A percentile compares a stretch with the other conserved stretches of the same genome.
Conservation (phyloP, 2,113 vertebrate genomes). For the Bungarus multicinctus region DNA sequence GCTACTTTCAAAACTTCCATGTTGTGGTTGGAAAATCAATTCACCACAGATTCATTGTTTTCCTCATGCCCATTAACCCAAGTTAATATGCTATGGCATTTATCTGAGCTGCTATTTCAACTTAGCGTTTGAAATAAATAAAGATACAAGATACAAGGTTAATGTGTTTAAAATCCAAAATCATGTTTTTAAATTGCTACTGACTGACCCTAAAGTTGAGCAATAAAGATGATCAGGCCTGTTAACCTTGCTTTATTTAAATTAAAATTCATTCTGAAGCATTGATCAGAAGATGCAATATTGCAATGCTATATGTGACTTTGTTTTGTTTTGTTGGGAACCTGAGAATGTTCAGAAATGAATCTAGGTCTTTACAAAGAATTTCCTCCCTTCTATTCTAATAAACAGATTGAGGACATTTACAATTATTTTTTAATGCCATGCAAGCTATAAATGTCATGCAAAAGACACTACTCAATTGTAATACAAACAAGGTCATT, state of each 20-base stretch:
- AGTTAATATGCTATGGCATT: not conserved
- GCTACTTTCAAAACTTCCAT: not conserved
- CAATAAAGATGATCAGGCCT: not conserved
- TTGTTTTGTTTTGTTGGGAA: not conserved
- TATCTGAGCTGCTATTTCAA: not conserved
- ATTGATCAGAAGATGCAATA: not conserved
- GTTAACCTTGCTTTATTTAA: slow-evolving; percentile 10
- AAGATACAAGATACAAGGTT: not conserved
- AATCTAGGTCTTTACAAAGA: not conserved
- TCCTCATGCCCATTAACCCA: not conserved
- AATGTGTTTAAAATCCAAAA: not conserved
- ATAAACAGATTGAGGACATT: not conserved
- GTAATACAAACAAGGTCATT: slow-evolving; percentile 10
- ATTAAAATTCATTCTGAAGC: not conserved
- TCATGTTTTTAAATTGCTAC: not conserved
- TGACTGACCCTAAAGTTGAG: not conserved
- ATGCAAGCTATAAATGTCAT: not conserved
- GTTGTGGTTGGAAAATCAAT: not conserved
- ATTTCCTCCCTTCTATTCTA: not conserved
- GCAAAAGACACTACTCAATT: not conserved
- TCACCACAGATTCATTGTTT: not conserved
- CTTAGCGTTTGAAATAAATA: not conserved
- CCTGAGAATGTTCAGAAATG: not conserved
- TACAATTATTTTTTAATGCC: not conserved
- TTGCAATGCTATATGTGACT: not conserved